Percentiles rank a stretch among this genome's conserved stretches.
Conservation (phyloP, 2,888 invertebrate genomes). For the Yponomeuta malinellus region DNA sequence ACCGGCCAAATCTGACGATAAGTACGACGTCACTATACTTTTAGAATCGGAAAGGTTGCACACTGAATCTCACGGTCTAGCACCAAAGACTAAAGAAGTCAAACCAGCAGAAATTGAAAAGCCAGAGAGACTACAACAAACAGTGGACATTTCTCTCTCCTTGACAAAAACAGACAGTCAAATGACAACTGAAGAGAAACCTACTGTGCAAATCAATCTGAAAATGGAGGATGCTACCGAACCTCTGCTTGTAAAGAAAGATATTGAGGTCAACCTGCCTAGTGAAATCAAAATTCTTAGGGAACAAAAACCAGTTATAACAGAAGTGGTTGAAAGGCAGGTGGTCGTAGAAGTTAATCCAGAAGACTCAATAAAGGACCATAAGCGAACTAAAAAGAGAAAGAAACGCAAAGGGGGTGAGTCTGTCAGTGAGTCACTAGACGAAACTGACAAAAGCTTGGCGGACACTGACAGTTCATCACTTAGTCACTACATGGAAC, state of each 20-base stretch:
- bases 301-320: conserved; percentile 22
- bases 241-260: conserved; percentile 51
- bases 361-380: conserved; percentile 45
- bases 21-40: conserved; percentile 34
- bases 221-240: conserved; percentile 46
- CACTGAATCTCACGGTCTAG: conserved; percentile 35
- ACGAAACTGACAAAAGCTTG: conserved; percentile 54
- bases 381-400: conserved; percentile 77
- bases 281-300: conserved; percentile 21
- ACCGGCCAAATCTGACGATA: conserved; percentile 27
- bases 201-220: conserved; percentile 44
- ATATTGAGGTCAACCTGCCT: conserved; percentile 51
- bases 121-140: conserved; percentile 33
- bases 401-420: conserved; percentile 75
- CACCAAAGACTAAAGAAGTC: conserved; percentile 6
- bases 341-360: conserved; percentile 27
- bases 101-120: neutral
- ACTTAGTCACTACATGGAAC: conserved; percentile 57
- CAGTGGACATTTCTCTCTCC: conserved; percentile 55
- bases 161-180: conserved; percentile 41
- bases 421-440: conserved; percentile 40
- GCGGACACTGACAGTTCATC: conserved; percentile 60
- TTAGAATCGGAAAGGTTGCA: conserved; percentile 49
- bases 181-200: conserved; percentile 33
- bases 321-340: conserved; percentile 51